Conservation (phyloP, 2,888 invertebrate genomes). For the Dexiosoma caninum region DNA sequence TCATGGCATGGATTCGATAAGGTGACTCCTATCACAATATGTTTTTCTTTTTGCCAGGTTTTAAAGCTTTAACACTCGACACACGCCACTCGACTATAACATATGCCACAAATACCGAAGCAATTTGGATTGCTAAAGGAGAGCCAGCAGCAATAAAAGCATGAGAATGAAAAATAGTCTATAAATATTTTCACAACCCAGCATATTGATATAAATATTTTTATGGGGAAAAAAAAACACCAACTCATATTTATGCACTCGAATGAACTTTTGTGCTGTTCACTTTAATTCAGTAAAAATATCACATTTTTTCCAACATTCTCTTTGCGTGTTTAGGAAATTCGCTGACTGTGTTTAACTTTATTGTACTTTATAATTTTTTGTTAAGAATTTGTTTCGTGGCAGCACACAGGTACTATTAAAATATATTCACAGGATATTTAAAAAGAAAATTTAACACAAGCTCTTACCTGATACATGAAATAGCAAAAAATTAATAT, state of each 20-base stretch:
- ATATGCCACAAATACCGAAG: background rate
- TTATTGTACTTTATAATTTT: background rate
- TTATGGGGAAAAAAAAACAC: background rate
- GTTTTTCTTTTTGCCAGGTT: background rate
- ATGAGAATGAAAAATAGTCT: background rate
- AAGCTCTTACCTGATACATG: too few species aligned
- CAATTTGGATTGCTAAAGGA: background rate
- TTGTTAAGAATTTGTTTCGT: background rate
- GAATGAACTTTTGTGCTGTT: background rate
- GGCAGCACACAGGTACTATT: too few species aligned
- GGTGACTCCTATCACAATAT: background rate
- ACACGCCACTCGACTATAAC: background rate
- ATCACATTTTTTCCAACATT: background rate
- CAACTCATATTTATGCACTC: background rate
- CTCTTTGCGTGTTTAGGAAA: background rate
- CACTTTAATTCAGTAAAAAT: background rate
- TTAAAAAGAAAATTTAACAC: background rate
- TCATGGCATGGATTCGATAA: background rate
- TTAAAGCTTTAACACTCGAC: background rate
- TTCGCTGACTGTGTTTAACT: too few species aligned
- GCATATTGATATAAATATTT: background rate
- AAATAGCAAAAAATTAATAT: too few species aligned
- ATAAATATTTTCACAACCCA: constrained; percentile 41
- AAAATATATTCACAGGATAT: background rate
- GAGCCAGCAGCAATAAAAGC: background rate